Evolutionary conservation across 30 jellyfish, hydroid and myxozoan species (phyloP).

Genomic region (Hydractinia echinata): DNA sequence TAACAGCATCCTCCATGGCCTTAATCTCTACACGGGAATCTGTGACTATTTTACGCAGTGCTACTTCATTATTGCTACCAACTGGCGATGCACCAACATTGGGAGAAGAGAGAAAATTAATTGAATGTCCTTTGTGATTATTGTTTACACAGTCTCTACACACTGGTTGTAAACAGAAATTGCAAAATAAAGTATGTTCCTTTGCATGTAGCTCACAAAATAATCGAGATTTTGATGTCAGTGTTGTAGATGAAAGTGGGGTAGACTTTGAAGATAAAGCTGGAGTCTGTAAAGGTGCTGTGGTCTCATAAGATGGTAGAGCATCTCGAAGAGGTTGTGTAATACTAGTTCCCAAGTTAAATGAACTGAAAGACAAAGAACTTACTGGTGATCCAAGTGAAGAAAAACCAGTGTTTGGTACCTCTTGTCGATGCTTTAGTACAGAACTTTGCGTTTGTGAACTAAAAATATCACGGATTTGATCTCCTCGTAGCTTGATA

Average conservation of each 20-base stretch:
- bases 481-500: not conserved
- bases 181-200: conserved; percentile 60
- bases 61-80: conserved; percentile 27
- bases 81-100: conserved; percentile 42
- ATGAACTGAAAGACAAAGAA: not conserved
- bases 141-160: conserved; percentile 79
- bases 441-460: not conserved
- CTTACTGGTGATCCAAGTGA: not conserved
- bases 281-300: not conserved
- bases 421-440: not conserved
- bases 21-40: conserved; percentile 65
- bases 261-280: not conserved
- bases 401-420: not conserved
- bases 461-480: not conserved
- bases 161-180: conserved; percentile 60
- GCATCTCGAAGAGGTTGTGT: too few relatives aligned
- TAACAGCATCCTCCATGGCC: conserved; percentile 78
- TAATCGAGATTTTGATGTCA: conserved; percentile 32
- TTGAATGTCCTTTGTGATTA: conserved; percentile 77
- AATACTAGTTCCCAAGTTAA: not conserved
- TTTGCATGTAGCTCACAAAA: conserved; percentile 84
- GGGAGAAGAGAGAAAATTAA: conserved; percentile 49
- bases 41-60: conserved; percentile 54
- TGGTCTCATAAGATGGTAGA: too few relatives aligned
- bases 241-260: conserved; percentile 17